Base-by-base conservation (phyloP, 2,113 vertebrate species). In the Ceyx melanurus region DNA sequence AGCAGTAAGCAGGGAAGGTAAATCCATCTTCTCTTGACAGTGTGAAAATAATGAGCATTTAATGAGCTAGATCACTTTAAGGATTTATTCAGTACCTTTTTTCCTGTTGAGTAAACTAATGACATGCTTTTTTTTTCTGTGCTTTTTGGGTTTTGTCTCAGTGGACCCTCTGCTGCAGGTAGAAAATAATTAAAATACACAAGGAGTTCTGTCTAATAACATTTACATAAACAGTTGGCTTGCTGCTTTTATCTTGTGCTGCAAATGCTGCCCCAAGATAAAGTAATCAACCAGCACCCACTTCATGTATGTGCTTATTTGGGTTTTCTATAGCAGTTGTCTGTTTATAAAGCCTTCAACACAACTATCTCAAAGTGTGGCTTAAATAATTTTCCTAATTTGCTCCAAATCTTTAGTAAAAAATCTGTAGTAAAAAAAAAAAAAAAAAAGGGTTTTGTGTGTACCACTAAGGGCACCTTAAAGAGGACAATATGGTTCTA, bases 211-310 rank as follows among this genome's bases (percentile, higher is more conserved):
- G 7, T 82, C 40, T 72, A 54, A 5, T 81, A 29, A 31, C 2
- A 1, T 35, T 70, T 53, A 46, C 64, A 46, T 25, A 23, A 51
- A 51, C 90, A 99, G 99, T 65, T 99, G 98, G 99, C 99, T 98
- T 19, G 99, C 98, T 0, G 98, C 98, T 56, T 99, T 99, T 89
- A 97, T 98, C 4, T 98, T 99, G 62, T 99, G 99, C 98, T 99
- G 99, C 43, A 96, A 96, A 82, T 99, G 98, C 96, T 99, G 99
- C 92, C 99, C 99, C 64, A 99, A 98, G 97, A 98, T 99, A 96
- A 99, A 99, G 68, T 99, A 99, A 95, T 99, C 99, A 26, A 99
- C 99, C 3, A 98, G 98, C 20, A 99, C 99, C 13, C 98, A 99
- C 50, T 97, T 98, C 97, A 99, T 99, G 99, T 99, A 99, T 0